Conservation (phyloP, 2,888 invertebrate genomes). For the Prenolepis imparis region DNA sequence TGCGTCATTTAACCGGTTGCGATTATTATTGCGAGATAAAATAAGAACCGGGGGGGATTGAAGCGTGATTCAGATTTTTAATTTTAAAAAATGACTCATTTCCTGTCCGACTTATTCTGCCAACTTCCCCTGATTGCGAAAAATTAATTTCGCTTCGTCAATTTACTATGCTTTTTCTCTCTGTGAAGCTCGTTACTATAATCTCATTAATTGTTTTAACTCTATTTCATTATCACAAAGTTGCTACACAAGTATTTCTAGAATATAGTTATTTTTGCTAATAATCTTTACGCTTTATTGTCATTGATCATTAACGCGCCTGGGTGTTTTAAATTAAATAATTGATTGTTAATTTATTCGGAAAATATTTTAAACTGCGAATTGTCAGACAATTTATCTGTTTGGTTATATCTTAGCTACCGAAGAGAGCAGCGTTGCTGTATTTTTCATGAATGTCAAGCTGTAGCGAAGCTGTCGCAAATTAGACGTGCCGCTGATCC, state of each 20-base stretch:
- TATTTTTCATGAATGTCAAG: background rate
- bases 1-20: slow-evolving; percentile 14
- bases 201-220: slow-evolving; percentile 9
- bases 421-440: background rate
- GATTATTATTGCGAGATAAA: slow-evolving; percentile 52
- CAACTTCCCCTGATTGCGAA: background rate
- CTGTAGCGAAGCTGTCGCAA: background rate
- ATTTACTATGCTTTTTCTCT: background rate
- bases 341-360: background rate
- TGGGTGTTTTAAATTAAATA: background rate
- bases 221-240: background rate
- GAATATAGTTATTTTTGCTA: background rate
- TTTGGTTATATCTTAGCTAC: background rate
- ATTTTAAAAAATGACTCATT: slow-evolving; percentile 19
- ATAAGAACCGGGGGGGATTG: background rate
- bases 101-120: background rate
- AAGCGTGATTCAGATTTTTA: slow-evolving; percentile 10
- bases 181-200: background rate
- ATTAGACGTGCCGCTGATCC: slow-evolving; percentile 1
- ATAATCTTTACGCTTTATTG: background rate
- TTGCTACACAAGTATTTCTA: background rate
- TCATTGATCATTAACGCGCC: background rate
- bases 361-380: background rate
- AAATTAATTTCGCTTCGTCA: slow-evolving; percentile 9
- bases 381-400: background rate